Percentiles rank a stretch among this genome's conserved stretches.
These are phyloP conservation scores for Polypedilum pembai DNA, from an alignment of 1,140 invertebrate species.

Conservation along the genomic window DNA sequence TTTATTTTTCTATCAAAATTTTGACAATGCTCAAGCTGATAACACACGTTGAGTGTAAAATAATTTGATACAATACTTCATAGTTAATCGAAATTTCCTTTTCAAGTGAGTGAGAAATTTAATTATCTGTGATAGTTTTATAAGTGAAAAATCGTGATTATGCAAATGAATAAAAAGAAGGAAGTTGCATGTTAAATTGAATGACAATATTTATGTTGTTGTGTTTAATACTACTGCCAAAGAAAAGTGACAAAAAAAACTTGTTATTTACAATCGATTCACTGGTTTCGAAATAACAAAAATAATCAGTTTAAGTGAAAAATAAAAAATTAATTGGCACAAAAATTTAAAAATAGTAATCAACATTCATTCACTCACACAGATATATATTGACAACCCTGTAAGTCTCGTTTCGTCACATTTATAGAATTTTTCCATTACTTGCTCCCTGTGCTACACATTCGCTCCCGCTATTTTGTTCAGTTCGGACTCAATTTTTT, in stretches of 20 bases:
- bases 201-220: not conserved
- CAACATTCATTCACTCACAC: not conserved
- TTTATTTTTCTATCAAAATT: not conserved
- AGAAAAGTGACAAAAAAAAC: not conserved
- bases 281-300: not conserved
- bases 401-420: not conserved
- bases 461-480: not conserved
- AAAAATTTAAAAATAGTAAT: not conserved
- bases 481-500: not conserved
- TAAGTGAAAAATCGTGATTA: not conserved
- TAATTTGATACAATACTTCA: not conserved
- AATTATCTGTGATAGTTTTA: not conserved
- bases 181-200: not conserved
- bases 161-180: not conserved
- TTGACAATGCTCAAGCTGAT: slow-evolving; percentile 2
- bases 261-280: not conserved
- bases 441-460: not conserved
- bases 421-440: not conserved
- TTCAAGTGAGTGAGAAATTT: not conserved
- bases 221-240: not conserved
- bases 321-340: not conserved
- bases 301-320: not conserved
- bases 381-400: not conserved
- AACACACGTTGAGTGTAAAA: not conserved
- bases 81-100: not conserved